Percentiles rank a stretch among this genome's conserved stretches.
phyloP scores from a whole-genome alignment of 2,888 invertebrate species.

The Acrocyrtus sp. region DNA sequence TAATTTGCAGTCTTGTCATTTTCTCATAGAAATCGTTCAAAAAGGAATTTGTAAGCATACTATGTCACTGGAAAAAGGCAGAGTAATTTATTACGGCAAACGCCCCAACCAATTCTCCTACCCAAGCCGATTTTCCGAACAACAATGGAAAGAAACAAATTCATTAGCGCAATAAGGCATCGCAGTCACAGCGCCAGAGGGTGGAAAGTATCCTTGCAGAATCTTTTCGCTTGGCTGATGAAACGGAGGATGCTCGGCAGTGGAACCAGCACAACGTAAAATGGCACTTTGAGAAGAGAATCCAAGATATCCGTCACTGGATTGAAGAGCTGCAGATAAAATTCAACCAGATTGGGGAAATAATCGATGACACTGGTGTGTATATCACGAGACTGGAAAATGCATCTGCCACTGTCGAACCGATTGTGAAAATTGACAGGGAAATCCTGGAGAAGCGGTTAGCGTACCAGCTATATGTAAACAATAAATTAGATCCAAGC shows the following conservation, averaged over 20 bases:
- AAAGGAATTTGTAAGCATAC: too few relatives aligned
- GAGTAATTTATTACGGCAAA: slow-evolving; percentile 25
- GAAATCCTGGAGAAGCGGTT: slow-evolving; percentile 23
- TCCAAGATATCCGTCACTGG: slow-evolving; percentile 33
- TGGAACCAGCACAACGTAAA: slow-evolving; percentile 26
- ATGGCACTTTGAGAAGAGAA: slow-evolving; percentile 25
- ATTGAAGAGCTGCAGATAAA: slow-evolving; percentile 33
- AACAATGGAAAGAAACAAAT: slow-evolving; percentile 28
- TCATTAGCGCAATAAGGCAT: slow-evolving; percentile 10
- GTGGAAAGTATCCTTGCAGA: slow-evolving; percentile 34
- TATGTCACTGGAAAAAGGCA: slow-evolving; percentile 11
- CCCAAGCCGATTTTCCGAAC: slow-evolving; percentile 19
- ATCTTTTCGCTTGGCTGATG: slow-evolving; percentile 28
- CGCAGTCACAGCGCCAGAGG: slow-evolving; percentile 8
- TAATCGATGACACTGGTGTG: slow-evolving; percentile 19
- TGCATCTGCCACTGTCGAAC: slow-evolving; percentile 9
- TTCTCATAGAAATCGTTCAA: too few relatives aligned
- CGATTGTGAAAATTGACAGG: slow-evolving; percentile 10
- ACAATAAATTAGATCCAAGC: neutral
- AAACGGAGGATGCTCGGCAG: slow-evolving; percentile 28
- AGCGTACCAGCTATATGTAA: neutral
- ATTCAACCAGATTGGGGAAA: slow-evolving; percentile 18
- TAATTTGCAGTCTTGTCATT: neutral
- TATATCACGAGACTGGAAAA: slow-evolving; percentile 26
- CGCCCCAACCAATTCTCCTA: slow-evolving; percentile 13